phyloP scores from a whole-genome alignment of 2,113 vertebrate genomes.

The Gallinago undulata region DNA sequence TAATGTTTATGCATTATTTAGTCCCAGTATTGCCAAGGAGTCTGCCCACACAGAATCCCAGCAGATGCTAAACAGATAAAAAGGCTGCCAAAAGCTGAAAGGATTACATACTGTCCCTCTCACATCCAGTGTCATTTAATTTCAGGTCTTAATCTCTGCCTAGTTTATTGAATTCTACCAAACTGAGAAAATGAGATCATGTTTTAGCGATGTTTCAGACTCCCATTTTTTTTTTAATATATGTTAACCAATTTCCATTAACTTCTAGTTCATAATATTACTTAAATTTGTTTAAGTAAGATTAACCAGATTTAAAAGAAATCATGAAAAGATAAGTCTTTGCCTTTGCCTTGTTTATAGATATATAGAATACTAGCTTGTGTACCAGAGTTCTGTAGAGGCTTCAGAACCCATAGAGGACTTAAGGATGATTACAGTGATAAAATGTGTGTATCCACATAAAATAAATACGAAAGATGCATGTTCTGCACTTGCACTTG shows the following conservation, averaged over 20 bases:
- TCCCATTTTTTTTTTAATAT: not conserved
- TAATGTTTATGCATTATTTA: constrained; percentile 43
- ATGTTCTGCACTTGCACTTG: not conserved
- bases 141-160: not conserved
- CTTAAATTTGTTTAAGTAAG: not conserved
- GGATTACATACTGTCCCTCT: not conserved
- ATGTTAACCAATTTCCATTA: not conserved
- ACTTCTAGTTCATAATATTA: not conserved
- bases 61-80: constrained; percentile 6
- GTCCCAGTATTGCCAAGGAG: not conserved
- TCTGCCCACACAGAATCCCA: constrained; percentile 9
- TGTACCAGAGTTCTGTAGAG: not conserved
- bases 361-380: not conserved
- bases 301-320: not conserved
- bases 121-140: not conserved
- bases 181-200: not conserved
- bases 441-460: not conserved
- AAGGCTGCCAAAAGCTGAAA: not conserved
- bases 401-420: not conserved
- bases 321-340: not conserved
- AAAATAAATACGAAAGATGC: not conserved
- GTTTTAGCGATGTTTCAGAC: not conserved
- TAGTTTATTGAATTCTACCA: not conserved
- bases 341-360: not conserved
- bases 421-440: not conserved